phyloP scores from a whole-genome alignment of 2,888 invertebrate genomes.

The Acronicta alni region DNA sequence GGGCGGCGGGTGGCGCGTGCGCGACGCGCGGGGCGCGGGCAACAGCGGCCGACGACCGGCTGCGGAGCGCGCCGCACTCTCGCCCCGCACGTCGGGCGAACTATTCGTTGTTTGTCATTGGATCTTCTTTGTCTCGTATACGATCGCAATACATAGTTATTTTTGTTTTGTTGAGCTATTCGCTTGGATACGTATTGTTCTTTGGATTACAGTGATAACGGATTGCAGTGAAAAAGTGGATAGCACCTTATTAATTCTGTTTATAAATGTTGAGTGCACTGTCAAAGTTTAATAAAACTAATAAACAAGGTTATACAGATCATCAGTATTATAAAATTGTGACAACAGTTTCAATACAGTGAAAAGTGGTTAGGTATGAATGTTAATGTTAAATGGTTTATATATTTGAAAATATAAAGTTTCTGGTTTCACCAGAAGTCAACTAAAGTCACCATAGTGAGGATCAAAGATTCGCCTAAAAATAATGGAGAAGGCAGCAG shows the following conservation, averaged over 20 bases:
- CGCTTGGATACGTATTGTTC: constrained; percentile 63
- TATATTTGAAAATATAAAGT: constrained; percentile 18
- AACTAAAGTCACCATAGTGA: constrained; percentile 90
- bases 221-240: constrained; percentile 85
- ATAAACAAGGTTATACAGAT: constrained; percentile 36
- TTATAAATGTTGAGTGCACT: constrained; percentile 42
- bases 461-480: constrained; percentile 90
- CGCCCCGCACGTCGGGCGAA: constrained; percentile 76
- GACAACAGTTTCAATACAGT: constrained; percentile 20
- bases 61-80: constrained; percentile 76
- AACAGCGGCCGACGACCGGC: constrained; percentile 69
- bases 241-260: constrained; percentile 50
- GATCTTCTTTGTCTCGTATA: constrained; percentile 76
- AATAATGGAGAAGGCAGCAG: constrained; percentile 90
- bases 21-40: constrained; percentile 70
- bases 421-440: constrained; percentile 57
- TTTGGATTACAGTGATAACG: constrained; percentile 86
- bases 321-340: constrained; percentile 3
- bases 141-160: constrained; percentile 76
- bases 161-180: constrained; percentile 71
- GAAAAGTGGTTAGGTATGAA: constrained; percentile 37
- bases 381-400: constrained; percentile 44
- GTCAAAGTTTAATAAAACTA: constrained; percentile 42
- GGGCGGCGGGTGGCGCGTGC: constrained; percentile 80
- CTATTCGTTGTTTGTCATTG: constrained; percentile 59